A percentile compares a stretch with the other conserved stretches of the same genome.
These are phyloP conservation scores for Ataeniobius toweri DNA, from an alignment of 2,797 vertebrate genomes.

Conservation along the genomic window DNA sequence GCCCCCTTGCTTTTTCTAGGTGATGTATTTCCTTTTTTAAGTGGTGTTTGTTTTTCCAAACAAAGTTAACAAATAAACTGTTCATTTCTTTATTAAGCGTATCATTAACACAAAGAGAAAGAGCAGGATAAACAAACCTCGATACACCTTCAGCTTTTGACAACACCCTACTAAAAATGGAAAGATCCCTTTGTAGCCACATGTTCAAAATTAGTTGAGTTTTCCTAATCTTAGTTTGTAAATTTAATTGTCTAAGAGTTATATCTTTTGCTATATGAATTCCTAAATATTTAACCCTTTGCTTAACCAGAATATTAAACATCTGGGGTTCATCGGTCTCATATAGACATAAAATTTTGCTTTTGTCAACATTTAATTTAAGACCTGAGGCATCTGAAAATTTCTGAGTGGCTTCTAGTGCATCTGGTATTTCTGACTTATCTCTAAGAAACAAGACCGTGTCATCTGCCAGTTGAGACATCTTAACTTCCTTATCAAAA, in stretches of 20 bases:
- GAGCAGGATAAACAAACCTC: no score
- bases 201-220: neutral
- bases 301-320: neutral
- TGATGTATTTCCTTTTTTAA: no score
- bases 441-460: neutral
- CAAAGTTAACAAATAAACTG: no score
- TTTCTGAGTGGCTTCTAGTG: neutral
- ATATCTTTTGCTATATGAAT: neutral
- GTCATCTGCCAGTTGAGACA: neutral
- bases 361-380: neutral
- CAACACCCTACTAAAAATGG: neutral
- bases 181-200: neutral
- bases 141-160: no score
- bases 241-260: neutral
- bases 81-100: no score
- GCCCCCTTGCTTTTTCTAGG: no score
- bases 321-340: neutral
- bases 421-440: neutral
- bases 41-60: no score
- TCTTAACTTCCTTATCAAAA: neutral
- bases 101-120: no score
- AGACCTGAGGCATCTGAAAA: no score
- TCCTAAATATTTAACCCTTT: neutral
- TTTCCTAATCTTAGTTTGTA: neutral
- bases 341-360: no score